phyloP scores from a whole-genome alignment of 2,113 vertebrate species.

The Apodemus sylvaticus region DNA sequence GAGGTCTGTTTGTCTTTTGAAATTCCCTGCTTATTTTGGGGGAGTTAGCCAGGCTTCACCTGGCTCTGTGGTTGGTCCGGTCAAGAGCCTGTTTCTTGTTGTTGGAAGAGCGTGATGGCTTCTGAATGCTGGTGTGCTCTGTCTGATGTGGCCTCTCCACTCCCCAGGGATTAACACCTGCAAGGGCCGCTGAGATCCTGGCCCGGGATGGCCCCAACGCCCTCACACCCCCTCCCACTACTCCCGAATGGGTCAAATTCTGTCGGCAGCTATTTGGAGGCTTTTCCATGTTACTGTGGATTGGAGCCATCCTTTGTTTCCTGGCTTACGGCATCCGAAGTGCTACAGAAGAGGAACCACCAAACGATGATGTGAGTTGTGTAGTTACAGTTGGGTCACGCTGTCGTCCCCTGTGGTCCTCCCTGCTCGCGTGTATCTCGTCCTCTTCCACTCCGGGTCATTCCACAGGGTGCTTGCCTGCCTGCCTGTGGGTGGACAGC shows the following conservation, averaged over 20 bases:
- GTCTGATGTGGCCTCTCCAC: not conserved
- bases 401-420: fast-evolving
- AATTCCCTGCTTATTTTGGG: not conserved
- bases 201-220: slow-evolving; percentile 95
- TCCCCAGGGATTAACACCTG: slow-evolving; percentile 89
- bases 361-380: slow-evolving; percentile 93
- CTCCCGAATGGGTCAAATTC: slow-evolving; percentile 98
- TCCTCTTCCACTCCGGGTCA: not conserved
- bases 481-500: fast-evolving
- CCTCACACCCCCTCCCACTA: slow-evolving; percentile 95
- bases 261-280: slow-evolving; percentile 97
- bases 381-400: no score
- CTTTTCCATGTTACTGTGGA: slow-evolving; percentile 97
- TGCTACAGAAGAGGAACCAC: slow-evolving; percentile 88
- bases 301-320: slow-evolving; percentile 97
- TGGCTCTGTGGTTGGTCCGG: no score
- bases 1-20: not conserved
- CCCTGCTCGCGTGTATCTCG: fast-evolving
- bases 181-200: slow-evolving; percentile 94
- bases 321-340: slow-evolving; percentile 92
- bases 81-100: not conserved
- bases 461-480: not conserved
- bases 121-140: fast-evolving
- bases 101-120: fast-evolving
- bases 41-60: not conserved